phyloP scores from a whole-genome alignment of 2,888 invertebrate species.

The Zeuzera pyrina region DNA sequence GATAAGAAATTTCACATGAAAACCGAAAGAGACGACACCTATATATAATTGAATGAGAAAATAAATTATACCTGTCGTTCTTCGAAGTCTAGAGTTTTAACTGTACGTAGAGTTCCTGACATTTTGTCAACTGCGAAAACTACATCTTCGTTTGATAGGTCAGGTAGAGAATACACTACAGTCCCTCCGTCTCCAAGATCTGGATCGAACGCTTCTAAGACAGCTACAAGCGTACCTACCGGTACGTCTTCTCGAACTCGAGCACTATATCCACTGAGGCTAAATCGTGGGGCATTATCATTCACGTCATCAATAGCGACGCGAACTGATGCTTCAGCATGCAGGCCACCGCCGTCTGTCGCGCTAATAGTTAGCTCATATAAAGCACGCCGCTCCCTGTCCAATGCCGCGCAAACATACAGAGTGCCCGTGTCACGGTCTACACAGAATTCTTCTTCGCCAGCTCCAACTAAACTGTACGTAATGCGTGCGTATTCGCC shows the following conservation, averaged over 20 bases:
- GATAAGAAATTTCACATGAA: too few species aligned
- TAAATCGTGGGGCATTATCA: constrained; percentile 89
- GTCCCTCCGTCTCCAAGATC: constrained; percentile 89
- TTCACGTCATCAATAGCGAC: constrained; percentile 92
- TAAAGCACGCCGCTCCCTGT: constrained; percentile 87
- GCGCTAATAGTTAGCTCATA: constrained; percentile 87
- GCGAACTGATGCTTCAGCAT: constrained; percentile 87
- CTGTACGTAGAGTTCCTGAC: constrained; percentile 90
- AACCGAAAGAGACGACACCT: too few species aligned
- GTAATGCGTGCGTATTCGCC: constrained; percentile 85
- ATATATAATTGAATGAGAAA: neutral
- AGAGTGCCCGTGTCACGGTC: constrained; percentile 85
- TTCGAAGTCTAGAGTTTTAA: constrained; percentile 88
- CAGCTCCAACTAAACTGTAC: constrained; percentile 83
- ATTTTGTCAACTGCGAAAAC: constrained; percentile 87
- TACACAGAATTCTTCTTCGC: constrained; percentile 84
- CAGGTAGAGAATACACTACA: constrained; percentile 85
- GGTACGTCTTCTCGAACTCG: constrained; percentile 94
- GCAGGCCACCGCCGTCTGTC: constrained; percentile 83
- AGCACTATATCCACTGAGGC: constrained; percentile 81
- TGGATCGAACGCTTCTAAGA: constrained; percentile 85
- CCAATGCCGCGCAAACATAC: constrained; percentile 81
- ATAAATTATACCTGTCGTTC: constrained; percentile 75
- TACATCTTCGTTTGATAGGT: constrained; percentile 75
- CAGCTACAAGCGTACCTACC: constrained; percentile 87